Percentiles rank a stretch among this genome's conserved stretches.
phyloP scores from a whole-genome alignment of 2,888 invertebrate species.

The Empis stercorea region DNA sequence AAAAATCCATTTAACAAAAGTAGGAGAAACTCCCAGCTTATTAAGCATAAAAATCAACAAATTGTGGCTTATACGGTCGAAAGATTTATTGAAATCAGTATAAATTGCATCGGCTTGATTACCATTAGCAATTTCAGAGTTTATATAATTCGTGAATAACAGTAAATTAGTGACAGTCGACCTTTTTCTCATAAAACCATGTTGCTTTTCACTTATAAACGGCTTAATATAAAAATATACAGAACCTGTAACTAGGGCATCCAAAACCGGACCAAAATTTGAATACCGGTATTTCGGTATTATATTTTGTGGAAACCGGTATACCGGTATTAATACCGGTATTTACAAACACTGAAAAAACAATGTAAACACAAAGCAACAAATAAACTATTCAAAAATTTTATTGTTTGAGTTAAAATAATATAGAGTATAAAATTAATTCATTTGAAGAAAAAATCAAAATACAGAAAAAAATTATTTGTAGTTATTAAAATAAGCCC shows the following conservation, averaged over 20 bases:
- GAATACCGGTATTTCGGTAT: background rate
- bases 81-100: too few relatives aligned
- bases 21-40: too few relatives aligned
- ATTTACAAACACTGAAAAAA: background rate
- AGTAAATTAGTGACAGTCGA: too few relatives aligned
- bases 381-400: background rate
- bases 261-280: background rate
- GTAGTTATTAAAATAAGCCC: background rate
- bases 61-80: too few relatives aligned
- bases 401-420: background rate
- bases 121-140: too few relatives aligned
- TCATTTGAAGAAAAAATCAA: background rate
- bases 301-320: background rate
- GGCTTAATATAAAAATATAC: too few relatives aligned
- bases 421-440: background rate
- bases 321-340: background rate
- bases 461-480: background rate
- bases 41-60: too few relatives aligned
- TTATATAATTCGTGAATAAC: too few relatives aligned
- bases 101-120: too few relatives aligned
- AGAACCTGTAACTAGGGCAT: background rate
- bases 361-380: background rate
- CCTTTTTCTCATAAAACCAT: too few relatives aligned
- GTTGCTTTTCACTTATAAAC: too few relatives aligned
- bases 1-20: too few relatives aligned